Evolutionary conservation across 2,888 invertebrate species (phyloP).

Genomic region (Scaptomyza flava): DNA sequence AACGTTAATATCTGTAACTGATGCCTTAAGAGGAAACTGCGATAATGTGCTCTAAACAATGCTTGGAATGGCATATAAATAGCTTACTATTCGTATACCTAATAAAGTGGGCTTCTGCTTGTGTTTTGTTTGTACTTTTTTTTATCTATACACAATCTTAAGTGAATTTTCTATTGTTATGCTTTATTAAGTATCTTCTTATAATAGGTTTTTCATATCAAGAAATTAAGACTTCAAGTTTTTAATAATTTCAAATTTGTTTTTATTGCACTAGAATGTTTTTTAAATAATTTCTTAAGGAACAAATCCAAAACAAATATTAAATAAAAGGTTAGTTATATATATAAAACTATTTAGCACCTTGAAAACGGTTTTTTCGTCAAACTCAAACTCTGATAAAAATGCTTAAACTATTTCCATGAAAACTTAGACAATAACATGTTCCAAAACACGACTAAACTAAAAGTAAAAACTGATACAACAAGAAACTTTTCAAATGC

Average conservation of each 20-base stretch:
- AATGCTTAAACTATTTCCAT: too few species aligned
- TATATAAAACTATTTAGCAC: too few species aligned
- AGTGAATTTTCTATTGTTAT: not conserved
- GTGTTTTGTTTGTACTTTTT: slow-evolving; percentile 2
- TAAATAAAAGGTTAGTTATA: too few species aligned
- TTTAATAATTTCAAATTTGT: too few species aligned
- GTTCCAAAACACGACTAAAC: too few species aligned
- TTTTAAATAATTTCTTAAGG: too few species aligned
- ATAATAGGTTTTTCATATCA: not conserved
- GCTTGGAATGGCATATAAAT: slow-evolving; percentile 69
- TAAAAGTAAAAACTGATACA: not conserved
- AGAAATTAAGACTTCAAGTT: not conserved
- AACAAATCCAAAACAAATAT: too few species aligned
- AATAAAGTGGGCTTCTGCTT: slow-evolving; percentile 33
- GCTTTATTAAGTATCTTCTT: not conserved
- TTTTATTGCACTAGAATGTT: too few species aligned
- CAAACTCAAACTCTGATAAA: too few species aligned
- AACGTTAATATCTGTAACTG: slow-evolving; percentile 65
- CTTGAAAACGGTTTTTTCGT: too few species aligned
- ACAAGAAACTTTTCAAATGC: not conserved
- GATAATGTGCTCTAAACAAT: slow-evolving; percentile 77
- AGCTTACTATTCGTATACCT: slow-evolving; percentile 47
- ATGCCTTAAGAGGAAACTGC: slow-evolving; percentile 77
- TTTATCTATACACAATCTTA: slow-evolving; percentile 1
- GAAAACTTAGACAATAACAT: too few species aligned